Percentiles rank a stretch among this genome's conserved stretches.
phyloP scores from a whole-genome alignment of 2,888 invertebrate species.

The Nomada hirtipes region DNA sequence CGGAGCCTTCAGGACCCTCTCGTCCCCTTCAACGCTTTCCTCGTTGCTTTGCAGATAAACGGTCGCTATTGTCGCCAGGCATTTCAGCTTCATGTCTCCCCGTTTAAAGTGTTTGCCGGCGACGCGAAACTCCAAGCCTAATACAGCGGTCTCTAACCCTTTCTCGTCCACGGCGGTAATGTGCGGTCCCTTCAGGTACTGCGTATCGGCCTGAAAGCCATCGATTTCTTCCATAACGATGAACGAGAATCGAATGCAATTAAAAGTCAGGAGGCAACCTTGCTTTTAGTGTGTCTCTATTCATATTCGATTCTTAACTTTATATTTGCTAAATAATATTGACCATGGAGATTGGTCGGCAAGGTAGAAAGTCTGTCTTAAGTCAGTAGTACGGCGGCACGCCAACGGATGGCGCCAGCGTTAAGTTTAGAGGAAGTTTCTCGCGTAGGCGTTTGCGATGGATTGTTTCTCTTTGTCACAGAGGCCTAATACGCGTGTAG shows the following conservation, averaged over 20 bases:
- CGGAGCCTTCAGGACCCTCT: slow-evolving; percentile 83
- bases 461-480: no score
- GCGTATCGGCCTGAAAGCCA: slow-evolving; percentile 70
- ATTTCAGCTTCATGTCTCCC: slow-evolving; percentile 94
- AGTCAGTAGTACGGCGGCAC: no score
- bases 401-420: no score
- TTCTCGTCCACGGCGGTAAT: slow-evolving; percentile 85
- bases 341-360: no score
- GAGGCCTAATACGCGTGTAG: background rate
- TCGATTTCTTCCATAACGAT: slow-evolving; percentile 19
- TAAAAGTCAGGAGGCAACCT: no score
- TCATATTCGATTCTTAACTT: background rate
- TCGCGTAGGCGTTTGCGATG: no score
- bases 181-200: slow-evolving; percentile 83
- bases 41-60: slow-evolving; percentile 94
- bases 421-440: no score
- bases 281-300: background rate
- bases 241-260: background rate
- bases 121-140: slow-evolving; percentile 92
- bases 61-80: slow-evolving; percentile 93
- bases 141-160: slow-evolving; percentile 90
- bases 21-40: slow-evolving; percentile 92
- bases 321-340: no score
- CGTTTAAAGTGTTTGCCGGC: slow-evolving; percentile 91
- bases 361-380: no score